Percentiles rank a stretch among this genome's conserved stretches.
Conservation (phyloP, 2,113 vertebrate species). For the Phyllopteryx taeniolatus region DNA sequence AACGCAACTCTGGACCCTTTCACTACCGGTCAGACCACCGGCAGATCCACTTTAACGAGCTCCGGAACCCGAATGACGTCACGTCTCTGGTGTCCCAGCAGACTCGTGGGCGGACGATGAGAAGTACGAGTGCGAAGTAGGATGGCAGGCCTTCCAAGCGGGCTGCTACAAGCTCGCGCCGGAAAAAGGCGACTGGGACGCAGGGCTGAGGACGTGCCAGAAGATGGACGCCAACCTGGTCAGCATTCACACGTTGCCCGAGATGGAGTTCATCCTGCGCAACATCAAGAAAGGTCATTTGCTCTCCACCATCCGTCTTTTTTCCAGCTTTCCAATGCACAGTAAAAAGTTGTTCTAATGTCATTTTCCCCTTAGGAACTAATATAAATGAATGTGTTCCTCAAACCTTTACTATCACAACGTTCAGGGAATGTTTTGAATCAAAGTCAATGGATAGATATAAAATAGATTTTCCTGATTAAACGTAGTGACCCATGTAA, state of each 20-base stretch:
- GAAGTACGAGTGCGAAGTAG: slow-evolving; percentile 85
- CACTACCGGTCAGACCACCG: slow-evolving; percentile 66
- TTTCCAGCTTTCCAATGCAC: too few species aligned
- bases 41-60: too few species aligned
- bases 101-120: slow-evolving; percentile 77
- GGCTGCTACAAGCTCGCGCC: slow-evolving; percentile 88
- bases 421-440: background rate
- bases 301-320: too few species aligned
- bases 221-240: slow-evolving; percentile 85
- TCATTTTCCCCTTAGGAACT: background rate
- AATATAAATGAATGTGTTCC: background rate
- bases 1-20: slow-evolving; percentile 79
- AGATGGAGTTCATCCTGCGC: slow-evolving; percentile 90
- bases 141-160: slow-evolving; percentile 91
- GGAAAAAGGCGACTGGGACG: slow-evolving; percentile 85
- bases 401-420: too few species aligned
- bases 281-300: slow-evolving; percentile 77
- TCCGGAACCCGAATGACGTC: background rate
- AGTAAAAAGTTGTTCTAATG: too few species aligned
- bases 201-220: slow-evolving; percentile 84
- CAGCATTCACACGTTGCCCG: slow-evolving; percentile 89
- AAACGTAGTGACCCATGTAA: too few species aligned
- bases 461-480: too few species aligned
- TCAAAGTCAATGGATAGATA: too few species aligned
- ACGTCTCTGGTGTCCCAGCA: slow-evolving; percentile 38